Conservation (phyloP, 2,113 vertebrate genomes). For the Centropus bengalensis region DNA sequence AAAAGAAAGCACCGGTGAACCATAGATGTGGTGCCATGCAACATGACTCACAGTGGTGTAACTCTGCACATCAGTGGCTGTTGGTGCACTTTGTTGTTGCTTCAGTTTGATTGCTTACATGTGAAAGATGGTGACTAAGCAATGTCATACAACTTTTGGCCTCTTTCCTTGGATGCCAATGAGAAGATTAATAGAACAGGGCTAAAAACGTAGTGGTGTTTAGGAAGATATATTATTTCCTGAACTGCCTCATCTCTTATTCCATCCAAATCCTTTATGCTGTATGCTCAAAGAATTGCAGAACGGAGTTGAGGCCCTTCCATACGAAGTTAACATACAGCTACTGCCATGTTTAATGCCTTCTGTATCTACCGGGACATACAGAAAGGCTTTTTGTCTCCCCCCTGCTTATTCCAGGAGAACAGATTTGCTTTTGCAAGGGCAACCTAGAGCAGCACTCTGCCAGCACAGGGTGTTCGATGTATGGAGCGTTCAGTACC, state of each 20-base stretch:
- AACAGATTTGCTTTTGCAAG: neutral
- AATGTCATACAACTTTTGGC: neutral
- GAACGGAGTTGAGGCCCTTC: neutral
- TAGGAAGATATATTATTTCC: neutral
- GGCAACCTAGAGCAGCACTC: neutral
- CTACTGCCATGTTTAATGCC: neutral
- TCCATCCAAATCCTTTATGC: neutral
- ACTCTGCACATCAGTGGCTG: neutral
- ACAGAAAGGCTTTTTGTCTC: neutral
- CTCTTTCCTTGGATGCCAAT: neutral
- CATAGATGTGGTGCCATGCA: neutral
- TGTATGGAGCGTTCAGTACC: rapidly evolving
- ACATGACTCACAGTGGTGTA: neutral
- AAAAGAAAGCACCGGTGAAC: neutral
- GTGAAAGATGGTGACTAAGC: neutral
- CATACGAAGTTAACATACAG: neutral
- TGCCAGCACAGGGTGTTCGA: neutral
- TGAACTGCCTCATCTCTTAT: neutral
- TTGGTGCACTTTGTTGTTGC: neutral
- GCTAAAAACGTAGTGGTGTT: slow-evolving; percentile 1
- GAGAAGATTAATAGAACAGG: slow-evolving; percentile 17
- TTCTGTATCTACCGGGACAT: neutral
- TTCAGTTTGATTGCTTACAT: neutral
- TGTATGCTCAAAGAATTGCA: neutral
- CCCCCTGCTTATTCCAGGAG: neutral